Evolutionary conservation across 2,888 invertebrate species (phyloP), one percentile per base, ranked within the genome.

Genomic region (Danaus chrysippus): DNA sequence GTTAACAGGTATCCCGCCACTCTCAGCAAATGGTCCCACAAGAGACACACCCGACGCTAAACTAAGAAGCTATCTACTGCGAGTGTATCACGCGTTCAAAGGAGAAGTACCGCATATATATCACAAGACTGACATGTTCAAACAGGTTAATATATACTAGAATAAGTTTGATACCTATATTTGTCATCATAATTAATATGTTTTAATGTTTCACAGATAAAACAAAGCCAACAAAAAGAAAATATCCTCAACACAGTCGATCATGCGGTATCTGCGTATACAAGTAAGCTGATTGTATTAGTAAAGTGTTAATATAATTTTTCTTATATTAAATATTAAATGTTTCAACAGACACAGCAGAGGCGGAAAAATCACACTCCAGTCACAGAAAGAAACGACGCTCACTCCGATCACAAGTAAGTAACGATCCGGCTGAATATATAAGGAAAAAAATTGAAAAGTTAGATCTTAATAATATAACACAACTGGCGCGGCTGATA

Each of bases 51-150:
- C 95, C 0, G 96, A 97, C 78, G 94, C 94, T 68, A 93, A 94
- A 49, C 93, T 97, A 87, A 93, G 97, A 15, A 94, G 95, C 59
- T 98, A 98, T 81, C 91, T 98, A 66, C 94, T 96, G 56, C 96
- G 97, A 82, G 94, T 98, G 67, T 98, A 98, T 86, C 95, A 96
- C 81, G 94, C 94, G 60, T 98, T 98, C 91, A 94, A 97, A 73
- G 96, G 97, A 54, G 97, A 98, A 86, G 96, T 97, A 74, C 97
- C 98, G 0, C 88, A 90, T 62, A 72, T 89, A 8, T 77, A 84
- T 19, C 87, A 86, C 66, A 73, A 82, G 41, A 76, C 78, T 0
- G 83, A 86, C 62, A 84, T 81, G 15, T 87, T 86, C 62, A 79
- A 85, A 58, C 84, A 87, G 84, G 89, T 88, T 56, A 41, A 23